A percentile compares a stretch with the other conserved stretches of the same genome.
Evolutionary conservation across 1,140 invertebrate genomes (phyloP).

Genomic region (Daktulosphaira vitifoliae): DNA sequence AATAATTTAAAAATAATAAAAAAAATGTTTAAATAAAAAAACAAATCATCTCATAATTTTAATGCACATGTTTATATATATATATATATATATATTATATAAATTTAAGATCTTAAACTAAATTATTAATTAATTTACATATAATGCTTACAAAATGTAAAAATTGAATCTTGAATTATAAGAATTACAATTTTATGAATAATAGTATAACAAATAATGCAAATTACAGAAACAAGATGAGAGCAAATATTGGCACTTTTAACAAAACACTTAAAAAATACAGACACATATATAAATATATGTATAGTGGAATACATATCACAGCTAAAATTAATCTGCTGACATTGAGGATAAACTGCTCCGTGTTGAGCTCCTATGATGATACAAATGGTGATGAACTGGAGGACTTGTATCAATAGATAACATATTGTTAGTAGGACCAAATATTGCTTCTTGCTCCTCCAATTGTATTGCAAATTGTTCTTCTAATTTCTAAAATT

Average conservation of each 20-base stretch:
- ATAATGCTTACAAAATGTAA: no score
- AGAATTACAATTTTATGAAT: no score
- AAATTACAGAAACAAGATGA: constrained; percentile 8
- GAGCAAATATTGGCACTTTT: constrained; percentile 31
- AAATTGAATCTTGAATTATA: no score
- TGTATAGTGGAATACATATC: no score
- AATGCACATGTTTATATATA: constrained; percentile 10
- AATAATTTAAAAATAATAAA: constrained; percentile 2
- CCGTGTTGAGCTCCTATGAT: constrained; percentile 53
- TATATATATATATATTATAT: not conserved
- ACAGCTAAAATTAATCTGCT: constrained; percentile 46
- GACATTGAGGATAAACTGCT: constrained; percentile 61
- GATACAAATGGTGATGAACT: constrained; percentile 45
- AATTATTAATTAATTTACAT: not conserved
- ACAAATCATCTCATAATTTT: constrained; percentile 4
- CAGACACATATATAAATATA: not conserved
- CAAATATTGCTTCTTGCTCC: constrained; percentile 72
- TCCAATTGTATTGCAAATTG: constrained; percentile 72
- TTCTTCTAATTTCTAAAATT: constrained; percentile 69
- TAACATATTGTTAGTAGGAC: constrained; percentile 49
- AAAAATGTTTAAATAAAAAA: constrained; percentile 4
- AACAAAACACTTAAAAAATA: constrained; percentile 15
- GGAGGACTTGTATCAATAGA: constrained; percentile 52
- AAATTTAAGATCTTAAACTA: constrained; percentile 20
- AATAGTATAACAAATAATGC: no score